A percentile compares a stretch with the other conserved stretches of the same genome.
phyloP scores from a whole-genome alignment of 2,797 vertebrate genomes.

The Poliocrania exsul region DNA sequence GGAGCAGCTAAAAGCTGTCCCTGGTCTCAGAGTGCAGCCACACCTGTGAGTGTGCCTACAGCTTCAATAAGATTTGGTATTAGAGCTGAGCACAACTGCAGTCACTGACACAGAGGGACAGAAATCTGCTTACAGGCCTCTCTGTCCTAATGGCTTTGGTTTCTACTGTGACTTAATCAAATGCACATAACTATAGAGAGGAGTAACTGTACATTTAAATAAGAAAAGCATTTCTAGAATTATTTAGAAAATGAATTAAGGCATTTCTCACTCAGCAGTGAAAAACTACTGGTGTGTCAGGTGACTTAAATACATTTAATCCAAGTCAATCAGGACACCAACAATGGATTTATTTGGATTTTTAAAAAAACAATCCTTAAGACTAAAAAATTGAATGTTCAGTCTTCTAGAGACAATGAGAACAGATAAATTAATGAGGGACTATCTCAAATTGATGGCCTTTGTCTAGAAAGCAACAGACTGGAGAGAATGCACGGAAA shows the following conservation, averaged over 20 bases:
- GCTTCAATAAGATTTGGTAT: background rate
- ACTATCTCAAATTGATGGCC: background rate
- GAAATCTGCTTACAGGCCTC: background rate
- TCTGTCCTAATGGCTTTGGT: background rate
- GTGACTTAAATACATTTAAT: slow-evolving; percentile 12
- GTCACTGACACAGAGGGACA: background rate
- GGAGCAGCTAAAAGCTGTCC: background rate
- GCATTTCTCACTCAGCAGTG: background rate
- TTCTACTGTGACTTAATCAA: background rate
- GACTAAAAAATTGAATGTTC: background rate
- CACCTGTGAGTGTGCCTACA: fast-evolving
- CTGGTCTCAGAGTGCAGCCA: background rate
- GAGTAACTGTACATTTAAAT: background rate
- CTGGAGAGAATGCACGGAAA: background rate
- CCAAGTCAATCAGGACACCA: background rate
- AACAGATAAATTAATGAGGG: background rate
- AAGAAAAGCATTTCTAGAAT: slow-evolving; percentile 8
- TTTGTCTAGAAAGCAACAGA: background rate
- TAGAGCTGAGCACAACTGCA: background rate
- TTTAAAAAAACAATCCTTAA: background rate
- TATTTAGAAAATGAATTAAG: background rate
- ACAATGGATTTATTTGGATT: background rate
- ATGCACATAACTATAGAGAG: background rate
- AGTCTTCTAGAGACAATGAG: background rate
- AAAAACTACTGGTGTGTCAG: background rate